Base-by-base conservation (phyloP, 2,113 vertebrate genomes). In the Vidua chalybeata region DNA sequence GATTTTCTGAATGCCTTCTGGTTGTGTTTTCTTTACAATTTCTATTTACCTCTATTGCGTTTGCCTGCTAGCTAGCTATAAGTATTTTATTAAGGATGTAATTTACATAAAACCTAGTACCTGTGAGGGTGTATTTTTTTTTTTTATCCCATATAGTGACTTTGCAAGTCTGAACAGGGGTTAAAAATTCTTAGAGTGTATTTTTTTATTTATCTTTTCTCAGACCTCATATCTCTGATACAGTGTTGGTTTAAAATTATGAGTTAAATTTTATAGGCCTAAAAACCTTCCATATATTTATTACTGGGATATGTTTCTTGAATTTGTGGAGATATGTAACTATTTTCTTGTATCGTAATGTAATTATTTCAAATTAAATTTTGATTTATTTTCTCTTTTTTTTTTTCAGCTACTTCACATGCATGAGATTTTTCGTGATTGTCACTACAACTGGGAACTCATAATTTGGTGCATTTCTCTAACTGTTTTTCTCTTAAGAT, bases 391-490 rank as follows among this genome's bases (percentile, higher is more conserved):
- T 71, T 75, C 11, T 52, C 19, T 55, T 71, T 66, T 49, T 41
- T 41, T 61, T 39, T 93, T 96, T 54, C 79, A 99, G 99, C 94
- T 99, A 89, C 99, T 99, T 73, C 99, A 99, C 18, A 98, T 99
- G 71, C 99, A 99, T 24, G 99, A 99, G 92, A 99, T 99, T 19
- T 99, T 99, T 97, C 98, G 99, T 84, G 99, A 99, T 84, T 99
- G 98, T 97, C 99, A 99, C 90, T 99, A 99, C 97, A 99, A 99
- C 87, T 99, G 99, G 99, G 99, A 99, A 96, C 98, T 99, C 37
- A 80, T 99, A 86, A 99, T 99, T 98, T 99, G 99, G 99, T 99
- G 99, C 94, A 98, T 99, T 96, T 99, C 99, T 10, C 97, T 99
- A 84, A 99, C 99, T n/a, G 98, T 99, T 68, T 99, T 99, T 96